A percentile compares a stretch with the other conserved stretches of the same genome.
phyloP scores from a whole-genome alignment of 2,113 vertebrate genomes.

The Numida meleagris region DNA sequence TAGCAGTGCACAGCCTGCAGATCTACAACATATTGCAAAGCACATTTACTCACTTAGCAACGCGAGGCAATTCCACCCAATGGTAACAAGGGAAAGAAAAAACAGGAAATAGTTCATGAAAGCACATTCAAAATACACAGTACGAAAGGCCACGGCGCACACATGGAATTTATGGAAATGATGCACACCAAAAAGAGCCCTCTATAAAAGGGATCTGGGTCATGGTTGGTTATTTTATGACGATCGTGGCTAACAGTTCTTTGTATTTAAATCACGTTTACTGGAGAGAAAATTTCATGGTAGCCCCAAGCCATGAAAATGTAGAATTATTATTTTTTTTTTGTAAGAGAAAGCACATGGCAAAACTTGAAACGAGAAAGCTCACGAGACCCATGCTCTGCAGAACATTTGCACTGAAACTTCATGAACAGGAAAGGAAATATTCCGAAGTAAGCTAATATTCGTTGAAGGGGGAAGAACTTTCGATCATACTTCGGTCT shows the following conservation, averaged over 20 bases:
- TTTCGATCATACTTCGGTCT: neutral
- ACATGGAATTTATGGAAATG: neutral
- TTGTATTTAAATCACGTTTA: constrained; percentile 72
- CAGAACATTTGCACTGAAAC: neutral
- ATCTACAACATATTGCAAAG: neutral
- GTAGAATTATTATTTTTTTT: constrained; percentile 8
- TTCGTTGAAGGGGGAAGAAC: neutral
- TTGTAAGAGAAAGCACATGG: constrained; percentile 16
- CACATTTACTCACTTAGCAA: rapidly evolving
- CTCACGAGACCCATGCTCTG: constrained; percentile 47
- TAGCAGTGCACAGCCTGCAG: neutral
- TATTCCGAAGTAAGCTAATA: neutral
- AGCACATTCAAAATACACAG: neutral
- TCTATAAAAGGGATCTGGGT: constrained; percentile 60
- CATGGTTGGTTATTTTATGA: constrained; percentile 61
- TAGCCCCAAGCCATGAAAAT: constrained; percentile 70
- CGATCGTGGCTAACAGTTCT: constrained; percentile 55
- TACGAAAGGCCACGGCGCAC: neutral
- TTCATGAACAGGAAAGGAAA: neutral
- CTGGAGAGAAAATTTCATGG: constrained; percentile 65
- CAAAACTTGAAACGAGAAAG: constrained; percentile 57
- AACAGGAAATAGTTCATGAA: neutral
- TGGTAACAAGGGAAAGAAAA: rapidly evolving
- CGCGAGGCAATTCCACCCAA: neutral
- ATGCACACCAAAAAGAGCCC: constrained; percentile 11